A percentile compares a stretch with the other conserved stretches of the same genome.
phyloP scores from a whole-genome alignment of 1,140 invertebrate species.

The Drosophila kanapiae region DNA sequence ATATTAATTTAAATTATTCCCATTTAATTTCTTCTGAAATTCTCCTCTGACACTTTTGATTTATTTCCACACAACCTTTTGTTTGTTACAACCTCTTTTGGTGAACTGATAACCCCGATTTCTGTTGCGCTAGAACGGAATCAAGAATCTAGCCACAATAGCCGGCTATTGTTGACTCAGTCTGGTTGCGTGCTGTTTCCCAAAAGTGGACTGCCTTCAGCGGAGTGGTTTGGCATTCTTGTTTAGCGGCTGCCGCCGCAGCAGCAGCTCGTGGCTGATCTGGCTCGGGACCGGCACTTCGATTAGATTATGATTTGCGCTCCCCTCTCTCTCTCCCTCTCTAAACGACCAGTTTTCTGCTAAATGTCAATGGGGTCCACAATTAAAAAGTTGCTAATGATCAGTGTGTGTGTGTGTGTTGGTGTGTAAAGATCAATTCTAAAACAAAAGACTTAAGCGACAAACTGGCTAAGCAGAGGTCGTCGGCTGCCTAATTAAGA shows the following conservation, averaged over 20 bases:
- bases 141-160: conserved; percentile 42
- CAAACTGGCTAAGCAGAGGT: conserved; percentile 32
- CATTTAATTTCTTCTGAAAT: background rate
- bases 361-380: conserved; percentile 66
- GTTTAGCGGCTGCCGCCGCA: conserved; percentile 55
- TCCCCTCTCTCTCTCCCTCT: conserved; percentile 1
- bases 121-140: background rate
- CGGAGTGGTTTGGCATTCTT: conserved; percentile 66
- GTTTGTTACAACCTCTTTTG: conserved; percentile 10
- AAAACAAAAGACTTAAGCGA: conserved; percentile 33
- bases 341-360: conserved; percentile 54
- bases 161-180: conserved; percentile 56
- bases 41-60: background rate
- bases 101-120: conserved; percentile 33
- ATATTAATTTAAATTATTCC: background rate
- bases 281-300: conserved; percentile 55
- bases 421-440: conserved; percentile 23
- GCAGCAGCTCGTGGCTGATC: conserved; percentile 45
- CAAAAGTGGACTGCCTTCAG: conserved; percentile 78
- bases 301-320: conserved; percentile 60
- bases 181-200: conserved; percentile 58
- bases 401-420: conserved; percentile 8
- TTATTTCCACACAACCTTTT: background rate
- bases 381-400: conserved; percentile 42
- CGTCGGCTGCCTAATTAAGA: conserved; percentile 42